Percentiles rank a stretch among this genome's conserved stretches.
phyloP scores from a whole-genome alignment of 2,888 invertebrate species.

The Apotomis capreana region DNA sequence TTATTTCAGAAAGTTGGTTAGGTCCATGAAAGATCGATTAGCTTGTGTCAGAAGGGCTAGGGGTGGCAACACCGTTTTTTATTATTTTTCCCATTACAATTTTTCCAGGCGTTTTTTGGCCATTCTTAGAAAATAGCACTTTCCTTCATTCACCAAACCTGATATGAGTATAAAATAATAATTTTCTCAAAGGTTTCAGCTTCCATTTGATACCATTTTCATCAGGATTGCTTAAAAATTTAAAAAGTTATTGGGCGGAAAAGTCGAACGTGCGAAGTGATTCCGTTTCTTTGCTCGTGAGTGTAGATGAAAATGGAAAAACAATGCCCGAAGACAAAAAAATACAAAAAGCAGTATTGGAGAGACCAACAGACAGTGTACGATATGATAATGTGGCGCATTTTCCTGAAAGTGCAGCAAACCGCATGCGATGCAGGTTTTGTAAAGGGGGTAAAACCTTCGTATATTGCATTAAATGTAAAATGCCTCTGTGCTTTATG shows the following conservation, averaged over 20 bases:
- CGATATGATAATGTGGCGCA: too few relatives aligned
- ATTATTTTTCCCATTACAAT: background rate
- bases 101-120: background rate
- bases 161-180: background rate
- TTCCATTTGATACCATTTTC: constrained; percentile 4
- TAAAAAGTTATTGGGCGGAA: background rate
- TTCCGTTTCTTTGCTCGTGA: too few relatives aligned
- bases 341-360: too few relatives aligned
- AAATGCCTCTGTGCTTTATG: too few relatives aligned
- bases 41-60: background rate
- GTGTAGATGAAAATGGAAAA: too few relatives aligned
- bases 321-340: too few relatives aligned
- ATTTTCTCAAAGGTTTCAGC: background rate
- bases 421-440: too few relatives aligned
- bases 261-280: background rate
- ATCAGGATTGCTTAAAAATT: background rate
- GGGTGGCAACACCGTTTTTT: background rate
- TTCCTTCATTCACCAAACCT: background rate
- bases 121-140: background rate
- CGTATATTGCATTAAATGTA: too few relatives aligned
- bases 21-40: background rate
- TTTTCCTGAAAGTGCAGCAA: too few relatives aligned
- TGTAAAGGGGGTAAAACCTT: too few relatives aligned
- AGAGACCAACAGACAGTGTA: too few relatives aligned
- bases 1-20: background rate